phyloP scores from a whole-genome alignment of 2,797 vertebrate genomes.

The Danio tinwini region DNA sequence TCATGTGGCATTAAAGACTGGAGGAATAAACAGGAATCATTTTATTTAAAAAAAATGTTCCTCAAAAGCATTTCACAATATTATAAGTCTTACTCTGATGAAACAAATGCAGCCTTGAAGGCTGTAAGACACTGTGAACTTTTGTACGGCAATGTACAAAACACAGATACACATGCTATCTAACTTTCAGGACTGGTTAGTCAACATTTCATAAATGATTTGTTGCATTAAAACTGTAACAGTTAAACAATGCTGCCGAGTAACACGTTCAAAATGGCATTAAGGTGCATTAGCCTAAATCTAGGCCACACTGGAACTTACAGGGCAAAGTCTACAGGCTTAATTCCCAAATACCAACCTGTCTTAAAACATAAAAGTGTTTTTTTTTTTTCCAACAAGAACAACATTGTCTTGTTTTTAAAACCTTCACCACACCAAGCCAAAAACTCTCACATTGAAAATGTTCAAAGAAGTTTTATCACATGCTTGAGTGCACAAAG shows the following conservation, averaged over 20 bases:
- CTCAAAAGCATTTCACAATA: background rate
- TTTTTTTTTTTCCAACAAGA: background rate
- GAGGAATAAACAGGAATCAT: background rate
- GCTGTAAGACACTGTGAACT: background rate
- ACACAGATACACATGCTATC: background rate
- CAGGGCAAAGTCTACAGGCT: background rate
- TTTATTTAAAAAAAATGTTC: background rate
- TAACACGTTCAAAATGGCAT: background rate
- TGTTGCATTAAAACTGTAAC: background rate
- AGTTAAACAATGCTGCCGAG: background rate
- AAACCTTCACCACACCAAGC: background rate
- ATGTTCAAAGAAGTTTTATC: background rate
- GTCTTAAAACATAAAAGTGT: background rate
- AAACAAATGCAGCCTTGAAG: background rate
- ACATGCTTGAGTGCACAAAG: background rate
- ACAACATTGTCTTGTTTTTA: background rate
- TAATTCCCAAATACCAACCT: background rate
- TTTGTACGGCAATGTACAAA: background rate
- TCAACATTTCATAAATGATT: background rate
- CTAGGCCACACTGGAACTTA: background rate
- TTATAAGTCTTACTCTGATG: background rate
- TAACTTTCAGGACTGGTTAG: background rate
- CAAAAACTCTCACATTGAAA: background rate
- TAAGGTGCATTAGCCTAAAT: background rate
- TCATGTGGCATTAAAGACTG: too few species aligned